Percentiles rank a stretch among this genome's conserved stretches.
phyloP scores from a whole-genome alignment of 2,888 invertebrate species.

The Spialia ferax region DNA sequence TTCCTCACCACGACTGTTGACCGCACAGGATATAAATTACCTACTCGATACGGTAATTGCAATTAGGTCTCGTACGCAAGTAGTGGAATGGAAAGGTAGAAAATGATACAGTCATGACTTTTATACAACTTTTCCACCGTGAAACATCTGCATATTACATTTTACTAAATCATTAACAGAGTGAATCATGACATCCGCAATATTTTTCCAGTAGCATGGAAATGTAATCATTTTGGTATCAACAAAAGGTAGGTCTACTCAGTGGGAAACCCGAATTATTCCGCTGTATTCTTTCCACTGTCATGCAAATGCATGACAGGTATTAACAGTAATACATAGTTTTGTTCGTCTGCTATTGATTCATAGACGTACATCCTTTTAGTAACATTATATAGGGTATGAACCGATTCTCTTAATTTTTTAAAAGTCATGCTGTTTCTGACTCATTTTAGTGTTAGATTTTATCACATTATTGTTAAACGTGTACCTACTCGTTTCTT shows the following conservation, averaged over 20 bases:
- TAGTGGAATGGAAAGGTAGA: conserved; percentile 41
- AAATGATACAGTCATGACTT: conserved; percentile 31
- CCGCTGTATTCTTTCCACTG: conserved; percentile 19
- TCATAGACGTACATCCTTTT: not conserved
- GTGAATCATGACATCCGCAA: conserved; percentile 45
- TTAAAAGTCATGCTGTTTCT: conserved; percentile 26
- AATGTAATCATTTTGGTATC: conserved; percentile 43
- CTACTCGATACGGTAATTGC: conserved; percentile 23
- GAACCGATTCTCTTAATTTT: not conserved
- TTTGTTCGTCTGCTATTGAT: not conserved
- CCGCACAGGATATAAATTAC: conserved; percentile 17
- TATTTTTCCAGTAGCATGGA: conserved; percentile 45
- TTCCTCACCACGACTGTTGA: conserved; percentile 26
- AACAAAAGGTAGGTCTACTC: conserved; percentile 40
- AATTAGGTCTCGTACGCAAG: conserved; percentile 23
- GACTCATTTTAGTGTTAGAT: not conserved
- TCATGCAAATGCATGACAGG: conserved; percentile 10
- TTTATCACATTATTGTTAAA: not conserved
- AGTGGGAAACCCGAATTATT: conserved; percentile 42
- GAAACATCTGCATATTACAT: not conserved
- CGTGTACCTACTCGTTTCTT: not conserved
- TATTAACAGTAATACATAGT: not conserved
- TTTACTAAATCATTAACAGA: conserved; percentile 19
- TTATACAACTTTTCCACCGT: conserved; percentile 38
- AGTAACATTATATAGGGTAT: not conserved